phyloP scores from a whole-genome alignment of 1,140 invertebrate genomes.

The Phymorhynchus buccinoides region DNA sequence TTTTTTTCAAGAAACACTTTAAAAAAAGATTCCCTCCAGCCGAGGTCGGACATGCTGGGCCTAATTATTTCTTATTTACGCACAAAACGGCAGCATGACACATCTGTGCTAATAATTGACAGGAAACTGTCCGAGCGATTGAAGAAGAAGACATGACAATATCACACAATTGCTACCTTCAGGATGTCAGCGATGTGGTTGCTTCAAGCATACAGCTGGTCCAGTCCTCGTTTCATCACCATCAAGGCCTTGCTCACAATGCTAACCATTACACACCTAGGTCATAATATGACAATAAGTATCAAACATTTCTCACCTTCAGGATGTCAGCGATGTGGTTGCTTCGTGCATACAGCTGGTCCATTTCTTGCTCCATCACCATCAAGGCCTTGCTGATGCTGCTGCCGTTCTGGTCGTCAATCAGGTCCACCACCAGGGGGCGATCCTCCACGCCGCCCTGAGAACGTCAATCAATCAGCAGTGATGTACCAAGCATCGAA shows the following conservation, averaged over 20 bases:
- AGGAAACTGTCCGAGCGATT: too few relatives aligned
- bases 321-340: slow-evolving; percentile 25
- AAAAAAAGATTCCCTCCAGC: too few relatives aligned
- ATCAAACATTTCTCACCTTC: slow-evolving; percentile 28
- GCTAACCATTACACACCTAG: too few relatives aligned
- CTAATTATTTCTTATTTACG: too few relatives aligned
- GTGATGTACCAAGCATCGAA: too few relatives aligned
- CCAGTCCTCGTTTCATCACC: background rate
- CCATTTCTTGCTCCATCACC: background rate
- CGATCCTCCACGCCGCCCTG: background rate
- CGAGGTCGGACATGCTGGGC: too few relatives aligned
- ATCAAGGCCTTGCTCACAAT: slow-evolving; percentile 20
- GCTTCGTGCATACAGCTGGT: slow-evolving; percentile 20
- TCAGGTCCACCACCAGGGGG: slow-evolving; percentile 30
- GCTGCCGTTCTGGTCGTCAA: background rate
- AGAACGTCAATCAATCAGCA: too few relatives aligned
- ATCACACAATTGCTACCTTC: slow-evolving; percentile 24
- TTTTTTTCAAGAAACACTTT: too few relatives aligned
- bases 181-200: slow-evolving; percentile 25
- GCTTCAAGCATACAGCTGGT: slow-evolving; percentile 18
- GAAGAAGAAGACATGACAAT: too few relatives aligned
- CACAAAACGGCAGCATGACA: too few relatives aligned
- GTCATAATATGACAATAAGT: background rate
- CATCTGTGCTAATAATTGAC: too few relatives aligned
- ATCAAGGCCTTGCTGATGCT: slow-evolving; percentile 24